phyloP scores from a whole-genome alignment of 2,797 vertebrate genomes.

The Nyctibius grandis region DNA sequence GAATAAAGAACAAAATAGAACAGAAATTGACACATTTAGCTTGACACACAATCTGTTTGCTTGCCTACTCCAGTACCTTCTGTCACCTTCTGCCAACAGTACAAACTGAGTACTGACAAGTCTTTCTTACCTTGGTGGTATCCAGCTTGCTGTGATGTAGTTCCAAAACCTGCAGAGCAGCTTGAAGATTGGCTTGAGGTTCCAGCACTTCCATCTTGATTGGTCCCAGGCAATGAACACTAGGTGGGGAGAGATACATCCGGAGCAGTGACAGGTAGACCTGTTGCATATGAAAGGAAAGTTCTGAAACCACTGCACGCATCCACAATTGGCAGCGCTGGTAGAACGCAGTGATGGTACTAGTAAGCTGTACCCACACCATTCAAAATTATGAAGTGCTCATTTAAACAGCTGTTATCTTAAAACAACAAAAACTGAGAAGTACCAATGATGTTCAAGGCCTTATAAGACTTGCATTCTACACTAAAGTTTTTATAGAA shows the following conservation, averaged over 20 bases:
- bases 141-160: constrained; percentile 96
- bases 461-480: not conserved
- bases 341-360: not conserved
- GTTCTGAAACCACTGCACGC: not conserved
- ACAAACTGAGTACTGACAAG: not conserved
- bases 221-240: constrained; percentile 93
- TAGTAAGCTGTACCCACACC: not conserved
- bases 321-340: not conserved
- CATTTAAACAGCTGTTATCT: not conserved
- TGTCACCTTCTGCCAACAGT: not conserved
- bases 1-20: not conserved
- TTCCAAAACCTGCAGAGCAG: constrained; percentile 91
- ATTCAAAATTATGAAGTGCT: not conserved
- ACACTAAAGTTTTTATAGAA: not conserved
- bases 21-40: not conserved
- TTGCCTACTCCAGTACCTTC: not conserved
- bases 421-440: not conserved
- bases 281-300: constrained; percentile 69
- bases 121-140: constrained; percentile 89
- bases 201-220: constrained; percentile 92
- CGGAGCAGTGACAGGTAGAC: constrained; percentile 95
- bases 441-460: not conserved
- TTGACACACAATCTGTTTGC: not conserved
- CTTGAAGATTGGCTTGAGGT: constrained; percentile 92
- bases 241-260: constrained; percentile 97